These are phyloP conservation scores for Lasiurus cinereus DNA, from an alignment of 2,113 vertebrate species.

Conservation along the genomic window DNA sequence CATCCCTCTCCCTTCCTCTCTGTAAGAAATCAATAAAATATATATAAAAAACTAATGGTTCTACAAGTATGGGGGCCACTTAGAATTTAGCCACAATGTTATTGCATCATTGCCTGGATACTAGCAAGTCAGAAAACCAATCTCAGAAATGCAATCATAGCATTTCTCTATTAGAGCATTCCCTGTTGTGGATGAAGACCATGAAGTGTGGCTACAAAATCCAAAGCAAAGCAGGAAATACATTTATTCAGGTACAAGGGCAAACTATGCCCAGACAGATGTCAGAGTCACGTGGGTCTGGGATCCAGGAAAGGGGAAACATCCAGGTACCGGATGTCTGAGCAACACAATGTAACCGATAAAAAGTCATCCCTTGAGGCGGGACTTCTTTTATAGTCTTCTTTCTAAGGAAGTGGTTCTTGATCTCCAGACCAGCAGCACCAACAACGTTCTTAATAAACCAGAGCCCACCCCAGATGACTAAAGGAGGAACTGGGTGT, in stretches of 20 bases:
- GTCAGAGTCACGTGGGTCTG: background rate
- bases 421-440: background rate
- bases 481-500: background rate
- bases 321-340: background rate
- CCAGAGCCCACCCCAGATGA: background rate
- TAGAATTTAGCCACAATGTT: background rate
- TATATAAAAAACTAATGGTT: no score
- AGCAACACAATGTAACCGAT: background rate
- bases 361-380: background rate
- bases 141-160: background rate
- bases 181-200: background rate
- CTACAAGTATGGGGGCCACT: background rate
- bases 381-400: background rate
- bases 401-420: background rate
- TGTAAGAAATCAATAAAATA: no score
- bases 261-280: background rate
- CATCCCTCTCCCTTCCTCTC: no score
- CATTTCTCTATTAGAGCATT: background rate
- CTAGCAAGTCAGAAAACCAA: background rate
- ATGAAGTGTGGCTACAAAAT: background rate
- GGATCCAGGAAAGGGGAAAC: background rate
- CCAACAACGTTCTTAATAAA: background rate
- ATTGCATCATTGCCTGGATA: background rate
- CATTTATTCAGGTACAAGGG: background rate
- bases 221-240: background rate